Percentiles rank a stretch among this genome's conserved stretches.
Conservation (phyloP, 2,888 invertebrate genomes). For the Rhagonycha fulva region DNA sequence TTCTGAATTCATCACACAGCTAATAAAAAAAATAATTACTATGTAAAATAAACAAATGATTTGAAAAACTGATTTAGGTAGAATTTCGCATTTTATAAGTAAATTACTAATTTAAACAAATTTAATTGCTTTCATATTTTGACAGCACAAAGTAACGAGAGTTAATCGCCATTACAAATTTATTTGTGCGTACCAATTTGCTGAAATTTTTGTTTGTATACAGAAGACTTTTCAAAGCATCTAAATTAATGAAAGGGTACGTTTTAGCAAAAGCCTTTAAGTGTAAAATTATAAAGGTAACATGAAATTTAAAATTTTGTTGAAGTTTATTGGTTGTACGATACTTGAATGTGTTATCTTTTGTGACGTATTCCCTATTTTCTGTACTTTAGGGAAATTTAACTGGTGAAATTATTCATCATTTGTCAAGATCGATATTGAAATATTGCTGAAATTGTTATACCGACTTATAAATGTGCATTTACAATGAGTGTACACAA, state of each 20-base stretch:
- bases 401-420: slow-evolving; percentile 11
- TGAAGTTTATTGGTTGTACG: neutral
- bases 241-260: neutral
- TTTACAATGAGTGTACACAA: neutral
- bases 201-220: neutral
- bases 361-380: slow-evolving; percentile 1
- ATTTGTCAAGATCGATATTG: slow-evolving; percentile 8
- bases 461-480: neutral
- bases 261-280: neutral
- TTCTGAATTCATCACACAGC: too few species aligned
- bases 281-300: neutral
- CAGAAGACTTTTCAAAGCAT: neutral
- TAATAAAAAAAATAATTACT: too few species aligned
- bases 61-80: neutral
- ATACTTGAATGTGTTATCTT: slow-evolving; percentile 2
- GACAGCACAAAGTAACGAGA: neutral
- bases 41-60: neutral
- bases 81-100: neutral
- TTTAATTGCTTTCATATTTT: neutral
- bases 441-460: slow-evolving; percentile 2
- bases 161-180: neutral
- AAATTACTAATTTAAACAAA: neutral
- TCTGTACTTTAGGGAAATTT: slow-evolving; percentile 9
- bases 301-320: neutral
- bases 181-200: neutral